Evolutionary conservation across 2,888 invertebrate genomes (phyloP), one percentile per base, ranked within the genome.

Genomic region (Drosophila testacea): DNA sequence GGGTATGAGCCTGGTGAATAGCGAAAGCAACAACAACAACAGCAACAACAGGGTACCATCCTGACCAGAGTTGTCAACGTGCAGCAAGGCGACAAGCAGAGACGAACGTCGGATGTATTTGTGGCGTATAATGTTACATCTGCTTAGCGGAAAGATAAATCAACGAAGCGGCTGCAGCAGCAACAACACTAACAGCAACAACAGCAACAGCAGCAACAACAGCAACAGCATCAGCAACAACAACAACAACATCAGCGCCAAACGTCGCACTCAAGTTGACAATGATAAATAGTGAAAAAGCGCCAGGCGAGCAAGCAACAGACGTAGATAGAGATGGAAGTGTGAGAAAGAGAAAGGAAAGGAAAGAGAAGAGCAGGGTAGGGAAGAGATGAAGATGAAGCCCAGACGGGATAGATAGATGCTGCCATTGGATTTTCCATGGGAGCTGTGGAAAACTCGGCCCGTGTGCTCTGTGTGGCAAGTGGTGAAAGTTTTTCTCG

Each of bases 271-370:
- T 86, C 88, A 86, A 86, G 80, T 83, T 86, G 85, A 86, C 85
- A 86, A 89, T 86, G 85, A 86, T 89, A 86, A 86, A 86, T 86
- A 89, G 85, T 86, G 88, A 82, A 89, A 86, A 83, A 89, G 85
- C 88, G 79, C 79, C 88, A 83, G 88, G 74, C 86, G 47, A 79
- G 66, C 83, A 52, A 71, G 69, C 65, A 77, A 41, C 65, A 83
- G 70, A 67, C 77, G 51, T 48, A 39, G 73, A 51, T 47, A 51
- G 62, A 52, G 69, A 51, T 42, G 32, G 52, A 22, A 48, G 13
- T 39, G 28, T 52, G 28, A 27, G 47, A 44, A 28, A 22, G 62
- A 57, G 56, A 51, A n/a, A 34, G 30, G 10, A 64, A n/a, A 2
- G 5, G 36, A 27, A 22, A 22, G 48, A 47, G 48, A n/a, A 11